A percentile compares a stretch with the other conserved stretches of the same genome.
phyloP scores from a whole-genome alignment of 2,113 vertebrate species.

The Leuciscus idus region DNA sequence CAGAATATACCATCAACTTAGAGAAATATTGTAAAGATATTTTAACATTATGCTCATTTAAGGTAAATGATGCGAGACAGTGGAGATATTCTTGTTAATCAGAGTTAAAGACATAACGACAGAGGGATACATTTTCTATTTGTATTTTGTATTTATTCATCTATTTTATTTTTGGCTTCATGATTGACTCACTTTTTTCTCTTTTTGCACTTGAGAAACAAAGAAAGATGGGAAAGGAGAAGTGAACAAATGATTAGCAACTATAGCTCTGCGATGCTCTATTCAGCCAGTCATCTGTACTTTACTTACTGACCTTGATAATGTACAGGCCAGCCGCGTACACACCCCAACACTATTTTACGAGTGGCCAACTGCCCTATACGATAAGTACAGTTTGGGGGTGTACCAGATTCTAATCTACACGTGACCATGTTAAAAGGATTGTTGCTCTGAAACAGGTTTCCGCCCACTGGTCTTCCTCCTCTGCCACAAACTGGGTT shows the following conservation, averaged over 20 bases:
- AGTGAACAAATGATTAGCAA: neutral
- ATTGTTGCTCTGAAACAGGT: neutral
- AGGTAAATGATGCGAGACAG: no score
- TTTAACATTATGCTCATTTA: no score
- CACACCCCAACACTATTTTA: neutral
- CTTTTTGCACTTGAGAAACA: neutral
- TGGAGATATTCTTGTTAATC: no score
- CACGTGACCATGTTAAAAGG: neutral
- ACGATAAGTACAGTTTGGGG: neutral
- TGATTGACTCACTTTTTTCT: no score
- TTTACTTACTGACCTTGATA: neutral
- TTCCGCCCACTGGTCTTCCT: neutral
- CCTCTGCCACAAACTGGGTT: neutral
- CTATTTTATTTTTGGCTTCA: no score
- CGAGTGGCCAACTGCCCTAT: fast-evolving
- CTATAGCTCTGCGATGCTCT: neutral
- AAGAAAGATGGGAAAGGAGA: neutral
- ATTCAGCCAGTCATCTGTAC: neutral
- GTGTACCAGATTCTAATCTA: neutral
- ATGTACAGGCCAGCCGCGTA: neutral
- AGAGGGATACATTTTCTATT: no score
- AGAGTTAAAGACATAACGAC: no score
- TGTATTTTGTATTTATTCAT: no score
- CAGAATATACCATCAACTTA: no score
- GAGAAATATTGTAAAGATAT: no score